Conservation (phyloP, 2,113 vertebrate genomes). For the Corvus cornix region DNA sequence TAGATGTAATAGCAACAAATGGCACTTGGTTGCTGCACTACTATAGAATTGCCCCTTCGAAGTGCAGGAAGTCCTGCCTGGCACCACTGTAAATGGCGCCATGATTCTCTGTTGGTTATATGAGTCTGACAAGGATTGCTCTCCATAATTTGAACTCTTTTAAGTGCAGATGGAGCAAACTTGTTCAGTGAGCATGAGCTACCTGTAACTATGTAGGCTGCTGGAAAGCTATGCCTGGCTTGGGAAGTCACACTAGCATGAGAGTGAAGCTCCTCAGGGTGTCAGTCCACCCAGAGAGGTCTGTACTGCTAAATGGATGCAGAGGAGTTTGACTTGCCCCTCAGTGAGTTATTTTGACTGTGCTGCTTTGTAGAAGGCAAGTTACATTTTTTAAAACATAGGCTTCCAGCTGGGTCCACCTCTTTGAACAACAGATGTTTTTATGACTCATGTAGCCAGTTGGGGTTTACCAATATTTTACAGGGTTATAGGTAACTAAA, state of each 20-base stretch:
- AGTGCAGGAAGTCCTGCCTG: not conserved
- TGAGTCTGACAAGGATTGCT: not conserved
- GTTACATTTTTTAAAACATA: not conserved
- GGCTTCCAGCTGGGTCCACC: not conserved
- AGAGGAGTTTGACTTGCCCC: not conserved
- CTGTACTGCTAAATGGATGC: not conserved
- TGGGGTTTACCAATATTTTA: slow-evolving; percentile 41
- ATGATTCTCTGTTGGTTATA: not conserved
- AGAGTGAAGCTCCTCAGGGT: not conserved
- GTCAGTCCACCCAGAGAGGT: not conserved
- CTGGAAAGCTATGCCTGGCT: not conserved
- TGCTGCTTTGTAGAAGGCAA: not conserved
- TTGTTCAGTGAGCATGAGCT: not conserved
- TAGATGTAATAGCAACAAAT: not conserved
- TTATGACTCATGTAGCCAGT: not conserved
- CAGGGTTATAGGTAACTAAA: slow-evolving; percentile 26
- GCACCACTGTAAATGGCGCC: not conserved
- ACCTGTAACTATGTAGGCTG: not conserved
- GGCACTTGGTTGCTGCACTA: accelerated
- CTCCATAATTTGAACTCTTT: not conserved
- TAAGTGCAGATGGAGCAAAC: not conserved
- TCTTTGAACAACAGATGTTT: not conserved
- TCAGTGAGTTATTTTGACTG: not conserved
- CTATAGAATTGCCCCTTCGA: not conserved
- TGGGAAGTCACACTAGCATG: not conserved